Evolutionary conservation across 2,113 vertebrate genomes (phyloP), one percentile per base, ranked within the genome.

Genomic region (Cheirogaleus medius): DNA sequence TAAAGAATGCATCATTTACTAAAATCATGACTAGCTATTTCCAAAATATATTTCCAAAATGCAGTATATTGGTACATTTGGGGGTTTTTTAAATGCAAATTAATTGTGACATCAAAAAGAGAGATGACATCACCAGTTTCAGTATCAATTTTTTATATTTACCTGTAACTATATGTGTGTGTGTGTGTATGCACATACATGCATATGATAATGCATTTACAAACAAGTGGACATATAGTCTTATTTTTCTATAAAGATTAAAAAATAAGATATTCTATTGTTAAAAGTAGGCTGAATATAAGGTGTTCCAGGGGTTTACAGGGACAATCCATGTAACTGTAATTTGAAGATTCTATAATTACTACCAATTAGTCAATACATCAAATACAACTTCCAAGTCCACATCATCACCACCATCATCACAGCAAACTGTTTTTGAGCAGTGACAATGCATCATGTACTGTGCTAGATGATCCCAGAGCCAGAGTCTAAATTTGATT

Each of bases 21-120:
- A 84, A 86, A 89, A 93, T 68, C 21, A 88, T 42, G 10, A 95
- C 20, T 63, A 66, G 6, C 4, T 81, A 20, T 60, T 92, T 90
- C 47, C 37, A 93, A 97, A 74, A 88, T 86, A 71, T 68, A 97
- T 63, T 74, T 54, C 58, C 25, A 63, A 63, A 63, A 96, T 97
- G 85, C 32, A 90, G 3, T 80, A 97, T 52, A 97, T 18, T 78
- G 54, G 44, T 49, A 95, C 23, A 97, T 90, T 96, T 74, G 27
- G 78, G 87, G 91, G 2, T 2, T 0, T 69, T 95, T 71, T 92
- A 91, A 97, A 73, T 80, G 63, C 56, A 91, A 96, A 98, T 84
- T 27, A 71, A 93, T 84, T 97, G 77, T 98, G 82, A 73, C 96
- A 85, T 91, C 69, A 97, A 91, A 97, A 97, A 68, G 54, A 89